phyloP scores from a whole-genome alignment of 2,888 invertebrate species.

The Pachymerium ferrugineum region DNA sequence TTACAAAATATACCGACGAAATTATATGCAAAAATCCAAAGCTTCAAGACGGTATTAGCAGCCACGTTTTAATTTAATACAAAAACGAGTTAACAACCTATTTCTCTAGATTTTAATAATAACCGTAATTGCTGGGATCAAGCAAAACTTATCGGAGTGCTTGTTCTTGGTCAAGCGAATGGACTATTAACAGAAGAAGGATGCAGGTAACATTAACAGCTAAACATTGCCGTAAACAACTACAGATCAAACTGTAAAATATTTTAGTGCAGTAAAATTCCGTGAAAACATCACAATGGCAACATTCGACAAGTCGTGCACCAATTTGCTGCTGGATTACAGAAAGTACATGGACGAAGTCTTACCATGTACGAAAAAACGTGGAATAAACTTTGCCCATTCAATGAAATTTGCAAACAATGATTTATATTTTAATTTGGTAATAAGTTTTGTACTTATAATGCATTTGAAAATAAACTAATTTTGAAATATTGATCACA shows the following conservation, averaged over 20 bases:
- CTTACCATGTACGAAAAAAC: background rate
- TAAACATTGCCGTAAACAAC: background rate
- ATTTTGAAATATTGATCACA: too few relatives aligned
- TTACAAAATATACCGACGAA: background rate
- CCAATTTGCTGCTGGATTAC: background rate
- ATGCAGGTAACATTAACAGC: background rate
- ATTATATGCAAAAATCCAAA: background rate
- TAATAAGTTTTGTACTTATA: too few relatives aligned
- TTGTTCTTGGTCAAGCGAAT: background rate
- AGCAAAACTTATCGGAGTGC: background rate
- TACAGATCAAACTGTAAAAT: background rate
- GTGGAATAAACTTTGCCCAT: background rate
- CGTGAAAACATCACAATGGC: background rate
- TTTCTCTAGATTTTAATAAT: background rate
- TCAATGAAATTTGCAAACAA: background rate
- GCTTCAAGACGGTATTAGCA: background rate
- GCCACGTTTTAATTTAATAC: background rate
- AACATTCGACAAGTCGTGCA: background rate
- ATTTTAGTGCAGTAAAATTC: background rate
- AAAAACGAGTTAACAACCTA: background rate
- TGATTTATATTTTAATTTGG: background rate
- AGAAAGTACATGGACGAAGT: background rate
- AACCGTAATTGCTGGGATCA: background rate
- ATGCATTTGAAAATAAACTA: too few relatives aligned
- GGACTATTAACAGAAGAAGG: background rate